A percentile compares a stretch with the other conserved stretches of the same genome.
Evolutionary conservation across 2,113 vertebrate genomes (phyloP).

Genomic region (Leucoraja erinaceus): DNA sequence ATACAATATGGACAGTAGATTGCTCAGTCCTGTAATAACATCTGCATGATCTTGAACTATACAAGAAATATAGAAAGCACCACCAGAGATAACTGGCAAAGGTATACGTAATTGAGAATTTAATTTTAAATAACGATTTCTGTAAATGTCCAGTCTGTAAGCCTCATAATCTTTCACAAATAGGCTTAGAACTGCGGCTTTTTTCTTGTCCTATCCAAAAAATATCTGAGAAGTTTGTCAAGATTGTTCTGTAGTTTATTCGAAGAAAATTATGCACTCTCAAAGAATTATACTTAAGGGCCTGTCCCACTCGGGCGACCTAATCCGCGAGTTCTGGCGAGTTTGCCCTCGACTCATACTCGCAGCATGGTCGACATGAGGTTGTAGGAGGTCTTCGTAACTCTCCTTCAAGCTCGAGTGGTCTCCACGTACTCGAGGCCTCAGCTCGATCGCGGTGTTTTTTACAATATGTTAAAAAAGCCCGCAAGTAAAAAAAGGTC

Average conservation of each 20-base stretch:
- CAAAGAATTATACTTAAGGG: background rate
- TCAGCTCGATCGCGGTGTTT: too few species aligned
- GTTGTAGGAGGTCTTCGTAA: too few species aligned
- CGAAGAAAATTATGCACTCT: background rate
- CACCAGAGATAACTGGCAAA: background rate
- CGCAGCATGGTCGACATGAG: too few species aligned
- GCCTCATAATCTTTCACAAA: background rate
- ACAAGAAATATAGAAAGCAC: background rate
- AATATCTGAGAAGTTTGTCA: background rate
- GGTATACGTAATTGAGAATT: background rate
- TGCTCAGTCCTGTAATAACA: constrained; percentile 26
- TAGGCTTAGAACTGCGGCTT: background rate
- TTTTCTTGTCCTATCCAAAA: background rate
- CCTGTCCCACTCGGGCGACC: too few species aligned
- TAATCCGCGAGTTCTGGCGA: too few species aligned
- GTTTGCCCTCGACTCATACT: too few species aligned
- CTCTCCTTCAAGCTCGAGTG: too few species aligned
- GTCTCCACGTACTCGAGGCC: too few species aligned
- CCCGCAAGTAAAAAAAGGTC: too few species aligned
- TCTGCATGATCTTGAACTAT: background rate
- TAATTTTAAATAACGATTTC: background rate
- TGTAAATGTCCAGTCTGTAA: background rate
- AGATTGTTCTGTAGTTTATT: background rate
- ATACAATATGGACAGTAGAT: constrained; percentile 8
- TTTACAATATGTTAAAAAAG: too few species aligned